phyloP scores from a whole-genome alignment of 2,888 invertebrate genomes.

The Calliphora vomitoria region DNA sequence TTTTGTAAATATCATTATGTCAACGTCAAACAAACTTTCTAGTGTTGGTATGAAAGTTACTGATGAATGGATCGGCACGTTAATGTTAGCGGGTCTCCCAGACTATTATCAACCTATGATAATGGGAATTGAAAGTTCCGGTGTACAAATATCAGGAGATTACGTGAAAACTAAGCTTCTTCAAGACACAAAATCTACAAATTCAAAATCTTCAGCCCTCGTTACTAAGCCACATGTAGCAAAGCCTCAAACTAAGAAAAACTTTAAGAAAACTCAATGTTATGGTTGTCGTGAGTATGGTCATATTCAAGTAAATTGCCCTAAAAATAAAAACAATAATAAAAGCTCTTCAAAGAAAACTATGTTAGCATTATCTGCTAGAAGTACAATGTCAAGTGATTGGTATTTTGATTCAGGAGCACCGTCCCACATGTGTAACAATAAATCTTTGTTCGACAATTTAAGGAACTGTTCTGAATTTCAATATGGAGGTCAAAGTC shows the following conservation, averaged over 20 bases:
- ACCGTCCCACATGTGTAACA: constrained; percentile 12
- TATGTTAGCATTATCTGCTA: constrained; percentile 18
- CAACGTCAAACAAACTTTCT: no score
- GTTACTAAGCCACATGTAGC: background rate
- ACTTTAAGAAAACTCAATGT: no score
- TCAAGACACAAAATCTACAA: no score
- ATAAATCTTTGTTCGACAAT: constrained; percentile 17
- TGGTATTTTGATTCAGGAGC: constrained; percentile 31
- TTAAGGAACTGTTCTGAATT: background rate
- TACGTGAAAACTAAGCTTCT: no score
- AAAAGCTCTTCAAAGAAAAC: constrained; percentile 6
- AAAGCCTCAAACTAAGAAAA: background rate
- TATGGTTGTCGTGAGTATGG: constrained; percentile 13
- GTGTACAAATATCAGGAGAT: no score
- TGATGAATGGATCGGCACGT: no score
- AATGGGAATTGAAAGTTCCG: no score
- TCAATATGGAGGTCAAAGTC: no score
- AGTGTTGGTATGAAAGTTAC: no score
- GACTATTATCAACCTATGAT: no score
- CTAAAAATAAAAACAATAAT: background rate
- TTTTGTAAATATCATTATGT: no score
- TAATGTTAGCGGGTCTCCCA: no score
- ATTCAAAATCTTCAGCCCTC: background rate
- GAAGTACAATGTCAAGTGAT: constrained; percentile 6
- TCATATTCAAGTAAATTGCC: constrained; percentile 11